phyloP scores from a whole-genome alignment of 53 echinoderm and acorn worm genomes.

The Zoroaster sp. region DNA sequence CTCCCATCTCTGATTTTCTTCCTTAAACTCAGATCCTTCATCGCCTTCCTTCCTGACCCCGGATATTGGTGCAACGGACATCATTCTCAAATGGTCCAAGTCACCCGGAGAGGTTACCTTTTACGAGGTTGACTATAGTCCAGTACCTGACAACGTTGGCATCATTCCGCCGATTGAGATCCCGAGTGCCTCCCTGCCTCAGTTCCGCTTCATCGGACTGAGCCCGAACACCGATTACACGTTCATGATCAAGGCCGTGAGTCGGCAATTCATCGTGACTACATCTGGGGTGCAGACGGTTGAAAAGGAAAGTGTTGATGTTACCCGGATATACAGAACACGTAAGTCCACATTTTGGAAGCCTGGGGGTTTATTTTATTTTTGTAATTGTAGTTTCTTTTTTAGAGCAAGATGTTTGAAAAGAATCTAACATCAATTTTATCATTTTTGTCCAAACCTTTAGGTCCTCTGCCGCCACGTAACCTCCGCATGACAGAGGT shows the following conservation, averaged over 20 bases:
- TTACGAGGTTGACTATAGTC: slow-evolving; percentile 53
- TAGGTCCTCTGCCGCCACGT: slow-evolving; percentile 23
- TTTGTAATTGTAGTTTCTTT: too few relatives aligned
- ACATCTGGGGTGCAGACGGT: not conserved
- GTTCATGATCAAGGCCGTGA: slow-evolving; percentile 25
- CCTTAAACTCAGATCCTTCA: not conserved
- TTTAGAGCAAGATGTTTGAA: too few relatives aligned
- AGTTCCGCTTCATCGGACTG: slow-evolving; percentile 39
- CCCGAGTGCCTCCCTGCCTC: not conserved
- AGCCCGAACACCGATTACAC: slow-evolving; percentile 45
- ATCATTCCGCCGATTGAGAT: slow-evolving; percentile 28
- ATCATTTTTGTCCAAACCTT: not conserved
- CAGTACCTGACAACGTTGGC: not conserved
- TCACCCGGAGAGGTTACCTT: slow-evolving; percentile 23
- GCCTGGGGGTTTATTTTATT: too few relatives aligned
- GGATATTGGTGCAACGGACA: slow-evolving; percentile 33
- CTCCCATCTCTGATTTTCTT: not conserved
- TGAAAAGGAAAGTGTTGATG: not conserved
- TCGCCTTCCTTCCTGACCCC: not conserved
- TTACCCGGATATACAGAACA: not conserved
- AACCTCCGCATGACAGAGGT: not conserved
- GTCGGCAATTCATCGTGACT: not conserved
- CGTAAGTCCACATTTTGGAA: slow-evolving; percentile 26
- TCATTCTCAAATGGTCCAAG: slow-evolving; percentile 51
- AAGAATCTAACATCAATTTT: not conserved